Evolutionary conservation across 2,797 vertebrate genomes (phyloP), one percentile per base, ranked within the genome.

Genomic region (Sphenodon punctatus): DNA sequence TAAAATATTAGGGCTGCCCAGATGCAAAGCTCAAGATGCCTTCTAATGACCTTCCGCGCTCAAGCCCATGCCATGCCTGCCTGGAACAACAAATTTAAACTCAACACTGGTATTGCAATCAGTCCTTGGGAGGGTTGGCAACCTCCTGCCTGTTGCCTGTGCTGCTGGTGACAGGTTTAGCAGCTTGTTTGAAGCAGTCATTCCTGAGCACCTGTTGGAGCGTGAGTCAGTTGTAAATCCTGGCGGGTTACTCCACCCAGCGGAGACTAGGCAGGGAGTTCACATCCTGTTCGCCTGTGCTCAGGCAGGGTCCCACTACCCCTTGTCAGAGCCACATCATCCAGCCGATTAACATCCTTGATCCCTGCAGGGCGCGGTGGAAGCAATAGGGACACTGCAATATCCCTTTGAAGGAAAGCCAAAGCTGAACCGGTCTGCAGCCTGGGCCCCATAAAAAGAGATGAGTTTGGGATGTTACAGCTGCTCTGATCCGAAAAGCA

Each of bases 161-260:
- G 80, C 51, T 43, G 4, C 65, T 53, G 79, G 13, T 8, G 69
- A 80, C 76, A 86, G 59, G 76, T 88, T 80, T 80, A 76, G 67
- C 77, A 83, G 77, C 80, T 55, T 20, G 55, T 77, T 80, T 83
- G 48, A 42, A 27, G 61, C 72, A 67, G 65, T 1, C 0, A 59
- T 59, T 72, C 74, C 22, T 15, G 53, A 83, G 38, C 23, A 1
- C 36, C 41, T 61, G 36, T 38, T 65, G 53, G 75, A 82, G 49
- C 7, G n/a, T 67, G 80, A 83, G 82, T 70, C 49, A 70, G 68
- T 10, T 27, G 5, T 17, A 34, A 68, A 68, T 34, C n/a, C 27
- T 1, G 7, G 64, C 17, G 51, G 30, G 13, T 69, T 77, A 55
- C 81, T 25, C 4, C 80, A 66, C 56, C 76, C 63, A 36, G 4